Conservation (phyloP, 2,797 vertebrate genomes). For the Poliocrania exsul region DNA sequence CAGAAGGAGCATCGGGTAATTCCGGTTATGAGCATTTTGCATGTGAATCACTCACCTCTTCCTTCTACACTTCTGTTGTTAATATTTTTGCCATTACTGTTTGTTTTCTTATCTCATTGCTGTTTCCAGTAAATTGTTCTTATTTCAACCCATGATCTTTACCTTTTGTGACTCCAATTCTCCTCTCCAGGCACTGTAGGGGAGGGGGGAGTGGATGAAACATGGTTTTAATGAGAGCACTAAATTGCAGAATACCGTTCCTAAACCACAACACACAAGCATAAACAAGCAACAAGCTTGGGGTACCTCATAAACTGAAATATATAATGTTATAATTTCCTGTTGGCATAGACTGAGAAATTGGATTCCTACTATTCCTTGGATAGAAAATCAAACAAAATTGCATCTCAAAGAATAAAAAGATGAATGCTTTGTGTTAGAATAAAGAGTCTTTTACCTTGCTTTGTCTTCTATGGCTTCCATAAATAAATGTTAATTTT, state of each 20-base stretch:
- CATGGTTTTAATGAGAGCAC: accelerated
- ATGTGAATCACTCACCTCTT: accelerated
- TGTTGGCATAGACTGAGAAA: background rate
- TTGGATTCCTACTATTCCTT: background rate
- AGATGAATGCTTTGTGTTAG: background rate
- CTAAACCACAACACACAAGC: accelerated
- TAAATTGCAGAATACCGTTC: background rate
- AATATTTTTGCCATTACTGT: background rate
- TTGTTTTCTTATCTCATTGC: background rate
- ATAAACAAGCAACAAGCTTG: background rate
- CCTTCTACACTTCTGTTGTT: background rate
- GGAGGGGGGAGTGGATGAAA: accelerated
- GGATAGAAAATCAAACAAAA: background rate
- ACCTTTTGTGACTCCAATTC: background rate
- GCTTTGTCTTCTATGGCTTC: background rate
- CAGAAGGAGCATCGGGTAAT: background rate
- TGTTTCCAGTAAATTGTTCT: background rate
- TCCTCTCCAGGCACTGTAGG: accelerated
- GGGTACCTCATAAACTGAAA: background rate
- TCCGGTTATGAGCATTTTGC: background rate
- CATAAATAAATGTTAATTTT: background rate
- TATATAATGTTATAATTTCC: background rate
- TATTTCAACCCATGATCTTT: accelerated
- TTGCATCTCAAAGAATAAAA: background rate
- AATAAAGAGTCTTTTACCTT: background rate